A percentile compares a stretch with the other conserved stretches of the same genome.
Conservation (phyloP, 2,113 vertebrate species). For the Nesospiza acunhae region DNA sequence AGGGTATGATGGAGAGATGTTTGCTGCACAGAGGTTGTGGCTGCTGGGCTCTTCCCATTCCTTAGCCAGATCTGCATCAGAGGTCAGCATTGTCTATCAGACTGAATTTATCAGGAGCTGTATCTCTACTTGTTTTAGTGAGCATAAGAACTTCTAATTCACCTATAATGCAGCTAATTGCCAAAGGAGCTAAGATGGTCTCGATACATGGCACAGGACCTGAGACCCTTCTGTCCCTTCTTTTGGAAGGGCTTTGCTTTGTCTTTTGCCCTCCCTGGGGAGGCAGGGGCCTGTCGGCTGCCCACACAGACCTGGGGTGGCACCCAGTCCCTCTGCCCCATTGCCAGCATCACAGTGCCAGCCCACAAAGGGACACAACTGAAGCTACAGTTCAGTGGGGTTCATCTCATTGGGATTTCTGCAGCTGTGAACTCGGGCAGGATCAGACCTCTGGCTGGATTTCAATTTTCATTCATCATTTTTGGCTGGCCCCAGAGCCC, state of each 20-base stretch:
- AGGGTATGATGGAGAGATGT: neutral
- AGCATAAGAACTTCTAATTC: neutral
- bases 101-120: neutral
- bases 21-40: neutral
- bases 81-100: neutral
- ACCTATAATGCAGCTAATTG: neutral
- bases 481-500: neutral
- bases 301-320: fast-evolving
- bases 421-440: neutral
- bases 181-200: neutral
- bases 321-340: fast-evolving
- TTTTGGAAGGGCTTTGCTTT: neutral
- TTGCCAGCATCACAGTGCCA: neutral
- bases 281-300: neutral
- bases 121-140: neutral
- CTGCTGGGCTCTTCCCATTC: neutral
- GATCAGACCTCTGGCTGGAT: neutral
- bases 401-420: neutral
- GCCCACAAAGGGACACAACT: fast-evolving
- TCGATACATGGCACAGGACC: fast-evolving
- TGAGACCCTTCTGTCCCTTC: neutral
- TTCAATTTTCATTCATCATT: neutral
- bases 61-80: neutral
- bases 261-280: neutral
- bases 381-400: fast-evolving